phyloP scores from a whole-genome alignment of 2,888 invertebrate genomes.

The Ditula angustiorana region DNA sequence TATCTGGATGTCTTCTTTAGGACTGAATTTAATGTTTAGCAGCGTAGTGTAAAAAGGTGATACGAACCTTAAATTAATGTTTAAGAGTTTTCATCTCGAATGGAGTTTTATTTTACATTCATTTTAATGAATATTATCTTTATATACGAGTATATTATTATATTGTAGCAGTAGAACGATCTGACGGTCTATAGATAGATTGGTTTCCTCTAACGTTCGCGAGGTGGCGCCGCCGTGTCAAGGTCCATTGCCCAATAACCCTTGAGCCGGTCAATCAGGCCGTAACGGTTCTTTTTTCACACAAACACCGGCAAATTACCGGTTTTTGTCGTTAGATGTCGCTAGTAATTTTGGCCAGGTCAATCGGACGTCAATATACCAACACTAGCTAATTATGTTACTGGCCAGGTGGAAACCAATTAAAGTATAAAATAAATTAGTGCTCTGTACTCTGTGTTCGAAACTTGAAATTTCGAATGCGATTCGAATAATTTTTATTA shows the following conservation, averaged over 20 bases:
- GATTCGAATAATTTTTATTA: background rate
- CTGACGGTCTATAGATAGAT: conserved; percentile 1
- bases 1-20: background rate
- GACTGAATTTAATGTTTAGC: no score
- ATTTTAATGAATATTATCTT: no score
- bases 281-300: conserved; percentile 78
- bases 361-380: background rate
- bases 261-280: conserved; percentile 80
- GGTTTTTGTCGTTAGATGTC: conserved; percentile 45
- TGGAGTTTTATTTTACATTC: no score
- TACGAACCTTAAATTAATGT: no score
- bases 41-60: no score
- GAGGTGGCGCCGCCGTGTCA: conserved; percentile 51
- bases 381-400: no score
- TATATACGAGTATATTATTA: no score
- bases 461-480: background rate
- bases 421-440: no score
- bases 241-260: conserved; percentile 80
- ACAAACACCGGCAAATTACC: conserved; percentile 65
- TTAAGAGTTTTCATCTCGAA: no score
- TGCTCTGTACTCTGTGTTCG: background rate
- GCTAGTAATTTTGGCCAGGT: conserved; percentile 7
- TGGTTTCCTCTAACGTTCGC: conserved; percentile 15
- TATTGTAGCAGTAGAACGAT: no score
- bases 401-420: background rate